Conservation (phyloP, 2,113 vertebrate species). For the Macrotis lagotis region DNA sequence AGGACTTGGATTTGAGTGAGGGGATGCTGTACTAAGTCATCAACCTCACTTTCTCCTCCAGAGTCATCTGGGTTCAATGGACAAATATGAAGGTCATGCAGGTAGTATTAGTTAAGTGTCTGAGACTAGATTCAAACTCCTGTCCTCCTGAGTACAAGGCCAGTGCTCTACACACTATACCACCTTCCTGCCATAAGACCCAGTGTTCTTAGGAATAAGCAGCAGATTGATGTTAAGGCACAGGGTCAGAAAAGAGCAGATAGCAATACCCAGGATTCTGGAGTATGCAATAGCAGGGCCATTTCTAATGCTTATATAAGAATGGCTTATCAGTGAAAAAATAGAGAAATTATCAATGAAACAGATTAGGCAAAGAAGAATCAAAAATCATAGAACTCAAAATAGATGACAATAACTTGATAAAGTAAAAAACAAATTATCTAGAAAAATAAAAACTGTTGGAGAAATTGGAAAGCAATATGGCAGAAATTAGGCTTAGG, state of each 20-base stretch:
- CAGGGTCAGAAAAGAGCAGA: not conserved
- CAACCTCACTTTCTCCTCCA: too few species aligned
- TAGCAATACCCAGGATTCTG: not conserved
- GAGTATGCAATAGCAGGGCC: not conserved
- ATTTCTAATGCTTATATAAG: not conserved
- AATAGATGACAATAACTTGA: not conserved
- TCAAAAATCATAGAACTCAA: not conserved
- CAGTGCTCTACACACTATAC: too few species aligned
- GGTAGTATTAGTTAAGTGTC: too few species aligned
- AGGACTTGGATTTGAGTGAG: too few species aligned
- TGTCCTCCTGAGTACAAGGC: too few species aligned
- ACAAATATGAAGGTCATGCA: too few species aligned
- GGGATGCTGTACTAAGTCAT: too few species aligned
- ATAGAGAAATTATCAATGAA: not conserved
- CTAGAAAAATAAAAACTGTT: not conserved
- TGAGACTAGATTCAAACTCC: too few species aligned
- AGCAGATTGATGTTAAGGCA: not conserved
- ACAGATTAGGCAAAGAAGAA: not conserved
- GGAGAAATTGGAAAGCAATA: not conserved
- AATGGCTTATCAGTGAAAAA: not conserved
- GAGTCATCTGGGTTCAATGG: too few species aligned
- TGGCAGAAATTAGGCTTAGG: not conserved
- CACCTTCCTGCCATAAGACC: too few species aligned
- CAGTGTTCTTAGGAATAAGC: not conserved
- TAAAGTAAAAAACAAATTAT: not conserved